These are phyloP conservation scores for Peribatodes rhomboidaria DNA, from an alignment of 2,888 invertebrate genomes.

Conservation along the genomic window DNA sequence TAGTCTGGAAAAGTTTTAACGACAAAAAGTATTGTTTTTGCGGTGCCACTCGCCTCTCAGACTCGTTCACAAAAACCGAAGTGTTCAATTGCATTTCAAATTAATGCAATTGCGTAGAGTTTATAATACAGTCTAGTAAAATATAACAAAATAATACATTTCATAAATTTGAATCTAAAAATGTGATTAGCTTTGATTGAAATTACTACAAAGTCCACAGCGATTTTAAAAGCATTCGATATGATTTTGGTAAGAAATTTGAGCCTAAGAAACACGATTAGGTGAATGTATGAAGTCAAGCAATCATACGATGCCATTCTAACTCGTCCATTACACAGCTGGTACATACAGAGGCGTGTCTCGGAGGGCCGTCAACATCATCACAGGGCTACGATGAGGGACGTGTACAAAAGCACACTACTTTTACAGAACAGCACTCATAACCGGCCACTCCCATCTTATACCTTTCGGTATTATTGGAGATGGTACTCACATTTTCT, in stretches of 20 bases:
- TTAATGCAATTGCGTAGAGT: neutral
- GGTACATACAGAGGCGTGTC: slow-evolving; percentile 61
- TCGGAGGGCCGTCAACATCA: slow-evolving; percentile 57
- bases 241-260: neutral
- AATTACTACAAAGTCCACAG: neutral
- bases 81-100: too few relatives aligned
- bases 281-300: neutral
- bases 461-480: slow-evolving; percentile 32
- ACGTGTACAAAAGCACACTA: slow-evolving; percentile 62
- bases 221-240: neutral
- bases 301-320: slow-evolving; percentile 9
- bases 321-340: slow-evolving; percentile 18
- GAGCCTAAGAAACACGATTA: neutral
- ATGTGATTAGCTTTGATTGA: too few relatives aligned
- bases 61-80: neutral
- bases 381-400: slow-evolving; percentile 54
- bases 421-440: slow-evolving; percentile 62
- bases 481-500: slow-evolving; percentile 28
- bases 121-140: too few relatives aligned
- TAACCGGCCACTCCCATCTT: slow-evolving; percentile 34
- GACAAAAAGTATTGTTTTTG: slow-evolving; percentile 22
- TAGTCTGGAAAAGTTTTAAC: slow-evolving; percentile 27
- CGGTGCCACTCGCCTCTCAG: neutral
- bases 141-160: too few relatives aligned
- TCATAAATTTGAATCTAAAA: too few relatives aligned